These are phyloP conservation scores for Cathartes aura DNA, from an alignment of 2,113 vertebrate genomes.

Conservation along the genomic window DNA sequence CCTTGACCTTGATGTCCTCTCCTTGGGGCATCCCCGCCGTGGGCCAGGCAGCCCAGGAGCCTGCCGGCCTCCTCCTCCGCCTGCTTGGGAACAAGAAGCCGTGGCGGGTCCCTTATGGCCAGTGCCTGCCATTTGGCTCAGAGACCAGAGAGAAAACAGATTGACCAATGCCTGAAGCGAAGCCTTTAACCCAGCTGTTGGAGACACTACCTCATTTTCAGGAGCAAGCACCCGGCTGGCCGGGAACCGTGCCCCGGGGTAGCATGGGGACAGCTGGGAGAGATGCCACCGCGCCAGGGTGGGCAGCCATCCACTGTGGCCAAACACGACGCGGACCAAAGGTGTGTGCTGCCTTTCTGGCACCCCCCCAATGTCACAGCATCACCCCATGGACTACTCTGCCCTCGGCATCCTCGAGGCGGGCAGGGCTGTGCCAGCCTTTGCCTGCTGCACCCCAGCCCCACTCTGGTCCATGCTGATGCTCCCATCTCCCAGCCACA, in stretches of 20 bases:
- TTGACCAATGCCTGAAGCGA: background rate
- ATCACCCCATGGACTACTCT: background rate
- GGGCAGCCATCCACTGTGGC: background rate
- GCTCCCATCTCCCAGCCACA: background rate
- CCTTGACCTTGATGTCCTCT: background rate
- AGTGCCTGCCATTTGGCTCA: background rate
- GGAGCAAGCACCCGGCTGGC: background rate
- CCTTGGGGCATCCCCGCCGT: rapidly evolving
- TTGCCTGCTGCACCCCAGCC: rapidly evolving
- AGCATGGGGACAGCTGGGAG: background rate
- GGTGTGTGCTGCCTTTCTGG: background rate
- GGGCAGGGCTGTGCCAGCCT: background rate
- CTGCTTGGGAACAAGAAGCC: background rate
- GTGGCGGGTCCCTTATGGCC: background rate
- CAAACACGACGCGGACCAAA: background rate
- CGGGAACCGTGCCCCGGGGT: background rate
- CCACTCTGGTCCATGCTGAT: background rate
- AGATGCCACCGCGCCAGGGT: background rate
- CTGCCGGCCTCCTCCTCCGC: background rate
- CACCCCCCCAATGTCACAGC: background rate
- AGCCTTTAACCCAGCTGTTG: conserved; percentile 46
- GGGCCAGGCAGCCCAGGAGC: background rate
- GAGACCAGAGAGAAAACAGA: background rate
- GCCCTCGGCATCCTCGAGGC: background rate
- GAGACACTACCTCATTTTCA: conserved; percentile 54